phyloP scores from a whole-genome alignment of 35 echinoderm and acorn worm species.

The Apostichopus parvimensis region DNA sequence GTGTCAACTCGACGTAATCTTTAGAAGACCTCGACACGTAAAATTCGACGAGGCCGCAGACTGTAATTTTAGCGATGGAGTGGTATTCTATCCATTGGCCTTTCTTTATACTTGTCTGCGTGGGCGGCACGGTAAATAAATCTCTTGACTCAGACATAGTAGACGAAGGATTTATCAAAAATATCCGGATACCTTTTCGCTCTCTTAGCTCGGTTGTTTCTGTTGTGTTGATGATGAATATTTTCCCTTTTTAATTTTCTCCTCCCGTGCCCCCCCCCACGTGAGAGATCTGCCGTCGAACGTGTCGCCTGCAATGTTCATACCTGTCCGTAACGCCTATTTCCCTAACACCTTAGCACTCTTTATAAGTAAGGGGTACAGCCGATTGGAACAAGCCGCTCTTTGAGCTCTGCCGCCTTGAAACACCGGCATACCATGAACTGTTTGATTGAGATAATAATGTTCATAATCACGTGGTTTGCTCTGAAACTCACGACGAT shows the following conservation, averaged over 20 bases:
- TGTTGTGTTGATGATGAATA: too few relatives aligned
- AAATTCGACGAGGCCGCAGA: constrained; percentile 64
- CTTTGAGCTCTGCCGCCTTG: not conserved
- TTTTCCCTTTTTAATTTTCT: constrained; percentile 4
- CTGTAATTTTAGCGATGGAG: constrained; percentile 45
- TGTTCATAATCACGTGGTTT: constrained; percentile 28
- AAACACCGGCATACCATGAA: constrained; percentile 42
- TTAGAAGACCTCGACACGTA: constrained; percentile 47
- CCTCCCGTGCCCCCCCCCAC: not conserved
- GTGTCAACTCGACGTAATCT: constrained; percentile 50
- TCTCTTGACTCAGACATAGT: constrained; percentile 67
- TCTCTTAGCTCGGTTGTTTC: not conserved
- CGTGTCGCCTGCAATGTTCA: constrained; percentile 33
- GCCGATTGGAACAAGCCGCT: constrained; percentile 37
- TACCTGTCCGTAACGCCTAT: constrained; percentile 38
- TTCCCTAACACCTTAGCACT: constrained; percentile 37
- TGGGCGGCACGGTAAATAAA: constrained; percentile 49
- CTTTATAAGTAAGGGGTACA: constrained; percentile 31
- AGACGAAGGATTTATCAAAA: constrained; percentile 57
- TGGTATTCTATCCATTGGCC: constrained; percentile 55
- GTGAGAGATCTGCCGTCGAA: constrained; percentile 18
- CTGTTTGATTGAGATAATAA: constrained; percentile 47
- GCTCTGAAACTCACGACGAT: not conserved
- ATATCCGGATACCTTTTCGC: constrained; percentile 35
- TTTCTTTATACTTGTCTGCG: constrained; percentile 55